phyloP scores from a whole-genome alignment of 2,888 invertebrate species.

The Lithodes maja region DNA sequence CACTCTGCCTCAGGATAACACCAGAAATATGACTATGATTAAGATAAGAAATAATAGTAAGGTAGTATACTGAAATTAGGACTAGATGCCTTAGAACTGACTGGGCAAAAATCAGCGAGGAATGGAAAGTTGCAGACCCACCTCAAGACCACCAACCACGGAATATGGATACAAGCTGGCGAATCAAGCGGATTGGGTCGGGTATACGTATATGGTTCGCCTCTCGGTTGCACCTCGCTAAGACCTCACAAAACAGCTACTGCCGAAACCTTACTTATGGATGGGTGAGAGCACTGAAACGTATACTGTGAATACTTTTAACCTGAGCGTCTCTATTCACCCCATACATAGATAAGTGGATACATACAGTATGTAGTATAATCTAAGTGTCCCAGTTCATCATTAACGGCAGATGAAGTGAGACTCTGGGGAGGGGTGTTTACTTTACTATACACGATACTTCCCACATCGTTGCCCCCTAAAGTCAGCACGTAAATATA shows the following conservation, averaged over 20 bases:
- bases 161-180: conserved; percentile 17
- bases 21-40: conserved; percentile 1
- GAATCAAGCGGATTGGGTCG: not conserved
- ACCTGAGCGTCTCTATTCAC: conserved; percentile 17
- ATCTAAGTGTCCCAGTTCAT: conserved; percentile 6
- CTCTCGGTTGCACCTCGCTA: not conserved
- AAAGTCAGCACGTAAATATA: conserved; percentile 17
- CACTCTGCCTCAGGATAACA: conserved; percentile 4
- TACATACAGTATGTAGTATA: not conserved
- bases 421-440: not conserved
- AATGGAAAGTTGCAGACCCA: not conserved
- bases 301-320: conserved; percentile 3
- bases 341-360: conserved; percentile 2
- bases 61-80: not conserved
- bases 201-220: conserved; percentile 12
- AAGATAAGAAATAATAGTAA: not conserved
- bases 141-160: conserved; percentile 3
- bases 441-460: conserved; percentile 8
- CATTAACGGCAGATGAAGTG: not conserved
- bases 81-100: conserved; percentile 14
- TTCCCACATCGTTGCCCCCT: conserved; percentile 16
- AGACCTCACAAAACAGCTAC: not conserved
- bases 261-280: not conserved
- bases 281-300: conserved; percentile 6
- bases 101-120: not conserved